phyloP scores from a whole-genome alignment of 1,140 invertebrate species.

The Limonius californicus region DNA sequence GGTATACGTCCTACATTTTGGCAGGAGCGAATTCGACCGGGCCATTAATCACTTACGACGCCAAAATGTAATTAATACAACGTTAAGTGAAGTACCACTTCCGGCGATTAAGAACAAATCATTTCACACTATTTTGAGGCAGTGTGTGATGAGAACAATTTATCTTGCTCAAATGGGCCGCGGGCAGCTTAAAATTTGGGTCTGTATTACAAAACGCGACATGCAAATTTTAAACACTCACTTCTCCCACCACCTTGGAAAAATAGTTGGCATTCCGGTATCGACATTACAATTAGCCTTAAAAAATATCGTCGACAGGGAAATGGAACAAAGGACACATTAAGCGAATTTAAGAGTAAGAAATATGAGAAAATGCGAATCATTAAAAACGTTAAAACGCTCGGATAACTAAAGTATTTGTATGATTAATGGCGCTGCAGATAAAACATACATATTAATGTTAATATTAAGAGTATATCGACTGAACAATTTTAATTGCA shows the following conservation, averaged over 20 bases:
- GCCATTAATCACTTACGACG: not conserved
- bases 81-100: not conserved
- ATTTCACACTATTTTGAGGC: slow-evolving; percentile 7
- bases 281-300: too few relatives aligned
- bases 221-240: too few relatives aligned
- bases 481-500: not conserved
- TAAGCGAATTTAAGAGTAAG: too few relatives aligned
- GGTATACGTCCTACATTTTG: not conserved
- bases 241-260: too few relatives aligned
- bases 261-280: too few relatives aligned
- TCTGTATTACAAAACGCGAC: not conserved
- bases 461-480: not conserved
- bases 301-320: too few relatives aligned
- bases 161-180: not conserved
- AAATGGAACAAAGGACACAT: too few relatives aligned
- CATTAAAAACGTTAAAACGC: too few relatives aligned
- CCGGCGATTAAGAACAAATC: slow-evolving; percentile 3
- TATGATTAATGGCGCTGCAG: not conserved
- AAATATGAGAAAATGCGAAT: too few relatives aligned
- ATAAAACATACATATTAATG: not conserved
- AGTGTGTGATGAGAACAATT: slow-evolving; percentile 1
- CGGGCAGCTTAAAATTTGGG: not conserved
- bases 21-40: not conserved
- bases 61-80: not conserved
- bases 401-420: not conserved